Evolutionary conservation across 2,888 invertebrate genomes (phyloP).

Genomic region (Ariolimax columbianus): DNA sequence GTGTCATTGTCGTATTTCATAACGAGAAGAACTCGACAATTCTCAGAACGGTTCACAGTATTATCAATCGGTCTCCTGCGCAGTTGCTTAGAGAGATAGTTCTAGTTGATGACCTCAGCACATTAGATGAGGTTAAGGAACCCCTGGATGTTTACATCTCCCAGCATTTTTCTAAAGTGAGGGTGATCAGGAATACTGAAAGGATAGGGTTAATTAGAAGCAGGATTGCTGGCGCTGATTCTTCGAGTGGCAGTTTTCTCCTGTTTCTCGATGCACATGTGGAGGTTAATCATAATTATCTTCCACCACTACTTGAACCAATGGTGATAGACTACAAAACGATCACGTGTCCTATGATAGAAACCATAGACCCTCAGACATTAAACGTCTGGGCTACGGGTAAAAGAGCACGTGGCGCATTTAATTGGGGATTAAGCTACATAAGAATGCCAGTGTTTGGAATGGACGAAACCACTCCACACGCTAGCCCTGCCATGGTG

Average conservation of each 20-base stretch:
- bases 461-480: slow-evolving; percentile 41
- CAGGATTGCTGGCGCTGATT: slow-evolving; percentile 47
- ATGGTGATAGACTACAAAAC: slow-evolving; percentile 33
- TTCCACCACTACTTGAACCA: slow-evolving; percentile 47
- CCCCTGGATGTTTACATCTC: slow-evolving; percentile 38
- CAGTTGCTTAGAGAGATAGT: slow-evolving; percentile 46
- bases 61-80: slow-evolving; percentile 43
- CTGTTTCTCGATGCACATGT: slow-evolving; percentile 52
- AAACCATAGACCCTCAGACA: neutral
- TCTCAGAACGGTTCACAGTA: slow-evolving; percentile 46
- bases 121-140: slow-evolving; percentile 35
- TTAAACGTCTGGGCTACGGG: neutral
- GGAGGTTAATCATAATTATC: slow-evolving; percentile 49
- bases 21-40: slow-evolving; percentile 51
- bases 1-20: slow-evolving; percentile 44
- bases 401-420: slow-evolving; percentile 1
- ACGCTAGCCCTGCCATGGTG: slow-evolving; percentile 76
- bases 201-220: slow-evolving; percentile 47
- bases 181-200: slow-evolving; percentile 42
- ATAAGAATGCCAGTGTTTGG: neutral
- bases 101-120: slow-evolving; percentile 52
- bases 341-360: slow-evolving; percentile 46
- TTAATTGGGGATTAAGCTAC: neutral
- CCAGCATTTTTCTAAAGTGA: slow-evolving; percentile 32
- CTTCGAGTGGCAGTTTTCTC: slow-evolving; percentile 43